Evolutionary conservation across 2,888 invertebrate species (phyloP).

Genomic region (Meiosimyza platycephala): DNA sequence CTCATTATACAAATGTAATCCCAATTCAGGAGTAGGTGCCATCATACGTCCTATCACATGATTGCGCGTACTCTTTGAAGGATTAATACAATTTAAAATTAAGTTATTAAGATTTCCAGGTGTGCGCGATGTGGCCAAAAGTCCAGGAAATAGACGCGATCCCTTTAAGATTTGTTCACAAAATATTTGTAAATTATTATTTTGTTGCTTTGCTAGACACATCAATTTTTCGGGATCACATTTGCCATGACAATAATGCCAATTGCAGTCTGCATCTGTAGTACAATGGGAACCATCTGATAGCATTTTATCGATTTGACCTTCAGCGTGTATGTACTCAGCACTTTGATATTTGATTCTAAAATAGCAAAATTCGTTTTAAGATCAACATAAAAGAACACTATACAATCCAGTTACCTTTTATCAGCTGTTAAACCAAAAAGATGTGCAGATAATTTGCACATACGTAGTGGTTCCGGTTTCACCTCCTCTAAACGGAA

Average conservation of each 20-base stretch:
- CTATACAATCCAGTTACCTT: constrained; percentile 44
- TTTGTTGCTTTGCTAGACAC: constrained; percentile 61
- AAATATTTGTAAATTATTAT: constrained; percentile 64
- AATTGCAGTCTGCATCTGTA: constrained; percentile 58
- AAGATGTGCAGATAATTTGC: constrained; percentile 60
- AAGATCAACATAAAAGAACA: too few species aligned
- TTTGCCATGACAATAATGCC: constrained; percentile 59
- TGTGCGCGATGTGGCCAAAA: constrained; percentile 58
- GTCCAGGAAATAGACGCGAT: constrained; percentile 59
- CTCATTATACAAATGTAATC: constrained; percentile 61
- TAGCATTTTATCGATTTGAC: constrained; percentile 60
- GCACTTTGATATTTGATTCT: constrained; percentile 64
- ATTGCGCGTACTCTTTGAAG: constrained; percentile 52
- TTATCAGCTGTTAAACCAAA: constrained; percentile 62
- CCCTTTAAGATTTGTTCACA: constrained; percentile 61
- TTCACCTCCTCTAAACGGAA: constrained; percentile 64
- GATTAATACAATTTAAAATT: constrained; percentile 59
- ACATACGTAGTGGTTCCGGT: constrained; percentile 64
- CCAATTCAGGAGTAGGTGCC: constrained; percentile 60
- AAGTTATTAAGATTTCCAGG: constrained; percentile 56
- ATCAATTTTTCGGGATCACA: constrained; percentile 57
- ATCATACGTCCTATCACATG: constrained; percentile 54
- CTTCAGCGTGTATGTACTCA: constrained; percentile 59
- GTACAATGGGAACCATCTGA: constrained; percentile 58
- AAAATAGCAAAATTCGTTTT: constrained; percentile 3